Evolutionary conservation across 2,888 invertebrate genomes (phyloP), one percentile per base, ranked within the genome.

Genomic region (Acanthosepion lycidas): DNA sequence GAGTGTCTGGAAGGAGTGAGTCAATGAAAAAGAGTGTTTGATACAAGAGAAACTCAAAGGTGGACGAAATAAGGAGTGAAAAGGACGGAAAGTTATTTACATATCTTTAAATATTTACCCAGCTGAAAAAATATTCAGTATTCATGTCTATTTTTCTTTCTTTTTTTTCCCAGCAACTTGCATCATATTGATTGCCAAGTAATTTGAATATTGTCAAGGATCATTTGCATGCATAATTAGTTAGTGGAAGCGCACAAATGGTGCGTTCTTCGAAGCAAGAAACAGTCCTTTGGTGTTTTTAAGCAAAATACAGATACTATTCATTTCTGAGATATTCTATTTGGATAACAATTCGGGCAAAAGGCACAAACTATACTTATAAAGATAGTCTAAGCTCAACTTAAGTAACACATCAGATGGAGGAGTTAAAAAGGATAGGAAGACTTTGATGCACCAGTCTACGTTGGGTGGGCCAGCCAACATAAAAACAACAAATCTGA

Each of bases 151-250:
- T 78, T 78, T 78, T n/a, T 15, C 12, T 78, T n/a, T 78, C 4
- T 15, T n/a, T 78, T 78, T 28, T 78, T 78, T 12, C 5, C 33
- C 12, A n/a, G n/a, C 78, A 33, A 33, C n/a, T 78, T 78, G 78
- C 9, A 33, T 78, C n/a, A 12, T 33, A 78, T 78, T 33, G 78
- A 78, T 78, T 78, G 78, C 12, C 78, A n/a, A 78, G 78, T 78
- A 78, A 78, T 78, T n/a, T 33, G n/a, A 78, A 78, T 78, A 78
- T 78, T n/a, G 78, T 78, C n/a, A n/a, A 78, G 78, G 78, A 78
- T 33, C n/a, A n/a, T 78, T 78, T 33, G 78, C n/a, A 78, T 33
- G 18, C 78, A 33, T 78, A 78, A 78, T 33, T 78, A 78, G 78
- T n/a, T 33, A 12, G 9, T 33, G n/a, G n/a, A 78, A 78, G n/a